phyloP scores from a whole-genome alignment of 2,888 invertebrate genomes.

The Acanthosepion lycidas region DNA sequence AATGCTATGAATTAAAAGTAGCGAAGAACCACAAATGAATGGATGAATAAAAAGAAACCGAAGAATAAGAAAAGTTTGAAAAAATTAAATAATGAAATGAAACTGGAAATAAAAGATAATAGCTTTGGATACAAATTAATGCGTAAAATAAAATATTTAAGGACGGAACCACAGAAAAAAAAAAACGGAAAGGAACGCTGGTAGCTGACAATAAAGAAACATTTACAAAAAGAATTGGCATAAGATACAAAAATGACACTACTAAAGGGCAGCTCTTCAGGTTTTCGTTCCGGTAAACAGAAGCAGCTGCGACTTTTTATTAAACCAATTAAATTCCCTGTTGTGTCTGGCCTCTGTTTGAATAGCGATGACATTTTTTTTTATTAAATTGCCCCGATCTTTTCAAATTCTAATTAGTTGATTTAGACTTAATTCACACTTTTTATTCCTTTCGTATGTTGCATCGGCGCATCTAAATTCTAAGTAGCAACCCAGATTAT shows the following conservation, averaged over 20 bases:
- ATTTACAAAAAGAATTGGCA: not conserved
- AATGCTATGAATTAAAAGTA: too few species aligned
- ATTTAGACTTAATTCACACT: not conserved
- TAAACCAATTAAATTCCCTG: not conserved
- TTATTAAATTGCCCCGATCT: not conserved
- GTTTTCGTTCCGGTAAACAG: not conserved
- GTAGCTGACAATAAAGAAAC: too few species aligned
- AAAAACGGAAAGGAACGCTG: too few species aligned
- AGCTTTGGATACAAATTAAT: too few species aligned
- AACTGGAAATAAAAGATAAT: too few species aligned
- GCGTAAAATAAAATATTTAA: too few species aligned
- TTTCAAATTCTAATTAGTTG: not conserved
- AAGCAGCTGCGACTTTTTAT: not conserved
- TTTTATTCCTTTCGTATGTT: not conserved
- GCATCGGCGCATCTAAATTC: not conserved
- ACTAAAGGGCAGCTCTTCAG: not conserved
- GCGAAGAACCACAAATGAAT: too few species aligned
- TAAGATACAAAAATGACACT: not conserved
- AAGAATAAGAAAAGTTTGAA: too few species aligned
- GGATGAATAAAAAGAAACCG: too few species aligned
- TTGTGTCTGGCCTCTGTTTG: not conserved
- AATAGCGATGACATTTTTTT: not conserved
- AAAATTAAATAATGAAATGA: too few species aligned
- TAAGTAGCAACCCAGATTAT: not conserved
- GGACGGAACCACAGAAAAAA: too few species aligned